Conservation (phyloP, 2,888 invertebrate genomes). For the Cephus pulcher region DNA sequence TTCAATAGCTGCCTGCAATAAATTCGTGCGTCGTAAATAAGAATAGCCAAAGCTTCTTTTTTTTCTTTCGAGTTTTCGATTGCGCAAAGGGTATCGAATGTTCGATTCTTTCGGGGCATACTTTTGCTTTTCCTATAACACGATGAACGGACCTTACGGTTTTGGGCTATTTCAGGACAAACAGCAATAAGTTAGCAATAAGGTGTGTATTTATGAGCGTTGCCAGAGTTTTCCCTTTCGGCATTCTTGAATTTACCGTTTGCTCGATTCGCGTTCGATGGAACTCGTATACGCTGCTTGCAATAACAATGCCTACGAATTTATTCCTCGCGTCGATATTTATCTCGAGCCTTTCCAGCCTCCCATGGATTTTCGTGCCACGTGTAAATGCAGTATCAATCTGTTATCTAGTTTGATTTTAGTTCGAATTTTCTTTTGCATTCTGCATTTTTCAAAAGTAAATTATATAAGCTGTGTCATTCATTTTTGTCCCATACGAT, state of each 20-base stretch:
- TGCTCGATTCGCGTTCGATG: slow-evolving; percentile 14
- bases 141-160: neutral
- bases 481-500: neutral
- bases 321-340: neutral
- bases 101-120: slow-evolving; percentile 10
- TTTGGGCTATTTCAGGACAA: slow-evolving; percentile 10
- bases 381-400: neutral
- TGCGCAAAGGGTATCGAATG: slow-evolving; percentile 1
- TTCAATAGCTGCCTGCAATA: slow-evolving; percentile 39
- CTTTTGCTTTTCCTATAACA: neutral
- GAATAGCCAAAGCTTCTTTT: slow-evolving; percentile 22
- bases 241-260: slow-evolving; percentile 11
- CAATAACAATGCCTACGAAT: neutral
- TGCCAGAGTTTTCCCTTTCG: slow-evolving; percentile 9
- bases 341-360: neutral
- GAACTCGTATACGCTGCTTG: neutral
- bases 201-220: slow-evolving; percentile 14
- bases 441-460: neutral
- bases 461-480: neutral
- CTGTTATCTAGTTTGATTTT: neutral
- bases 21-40: slow-evolving; percentile 52
- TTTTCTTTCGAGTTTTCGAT: neutral
- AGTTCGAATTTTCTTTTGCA: no score
- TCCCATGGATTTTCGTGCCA: neutral
- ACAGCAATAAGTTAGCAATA: slow-evolving; percentile 20